Evolutionary conservation across 2,797 vertebrate species (phyloP).

Genomic region (Enteromius radiatus): DNA sequence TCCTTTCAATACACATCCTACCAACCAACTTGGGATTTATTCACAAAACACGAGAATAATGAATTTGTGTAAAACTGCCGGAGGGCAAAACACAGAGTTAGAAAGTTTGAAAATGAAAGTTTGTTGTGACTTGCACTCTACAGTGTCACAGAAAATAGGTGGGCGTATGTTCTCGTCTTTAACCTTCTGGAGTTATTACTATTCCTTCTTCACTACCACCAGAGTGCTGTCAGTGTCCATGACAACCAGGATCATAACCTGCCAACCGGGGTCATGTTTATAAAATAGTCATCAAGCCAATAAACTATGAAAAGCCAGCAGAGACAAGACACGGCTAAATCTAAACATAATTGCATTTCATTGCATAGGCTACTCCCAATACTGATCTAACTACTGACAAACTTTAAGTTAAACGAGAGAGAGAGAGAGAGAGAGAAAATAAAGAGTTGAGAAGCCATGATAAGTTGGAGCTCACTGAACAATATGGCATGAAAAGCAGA

Average conservation of each 20-base stretch:
- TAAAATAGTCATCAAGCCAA: conserved; percentile 50
- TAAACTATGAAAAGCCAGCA: conserved; percentile 35
- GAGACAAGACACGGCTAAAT: conserved; percentile 22
- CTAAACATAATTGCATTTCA: conserved; percentile 37
- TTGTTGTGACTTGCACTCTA: conserved; percentile 11
- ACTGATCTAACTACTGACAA: conserved; percentile 12
- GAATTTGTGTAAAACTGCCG: background rate
- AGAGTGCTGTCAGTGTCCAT: conserved; percentile 40
- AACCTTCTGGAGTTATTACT: conserved; percentile 42
- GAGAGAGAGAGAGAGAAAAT: background rate
- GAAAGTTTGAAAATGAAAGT: conserved; percentile 6
- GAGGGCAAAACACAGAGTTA: conserved; percentile 18
- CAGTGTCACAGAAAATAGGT: conserved; percentile 28
- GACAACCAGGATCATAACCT: conserved; percentile 43
- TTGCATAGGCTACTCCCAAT: conserved; percentile 30
- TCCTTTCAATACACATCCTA: background rate
- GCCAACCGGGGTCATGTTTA: conserved; percentile 40
- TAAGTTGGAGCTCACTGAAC: conserved; percentile 7
- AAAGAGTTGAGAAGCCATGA: background rate
- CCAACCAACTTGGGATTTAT: conserved; percentile 16
- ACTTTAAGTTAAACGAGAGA: background rate
- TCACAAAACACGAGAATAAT: conserved; percentile 13
- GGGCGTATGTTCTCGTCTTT: conserved; percentile 25
- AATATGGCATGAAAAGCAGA: background rate
- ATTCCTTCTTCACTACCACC: conserved; percentile 5